Evolutionary conservation across 2,113 vertebrate species (phyloP), one percentile per base, ranked within the genome.

Genomic region (Myrmophylax atrothorax): DNA sequence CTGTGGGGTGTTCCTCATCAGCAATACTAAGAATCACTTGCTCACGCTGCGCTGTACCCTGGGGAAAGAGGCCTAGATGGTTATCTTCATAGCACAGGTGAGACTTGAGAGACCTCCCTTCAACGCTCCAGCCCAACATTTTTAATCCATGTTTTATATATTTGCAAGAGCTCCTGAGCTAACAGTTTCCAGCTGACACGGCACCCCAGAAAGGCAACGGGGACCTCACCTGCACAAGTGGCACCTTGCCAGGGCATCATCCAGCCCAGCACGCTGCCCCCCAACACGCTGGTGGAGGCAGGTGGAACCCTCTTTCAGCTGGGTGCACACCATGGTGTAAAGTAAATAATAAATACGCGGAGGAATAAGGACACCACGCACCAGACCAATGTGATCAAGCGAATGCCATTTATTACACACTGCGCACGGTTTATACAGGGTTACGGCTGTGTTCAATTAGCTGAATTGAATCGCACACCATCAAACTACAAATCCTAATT

Each of bases 241-340:
- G 33, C 4, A 0, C 26, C 52, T 35, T 35, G 37, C 63, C 29
- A 86, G 63, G 35, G 38, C 37, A 74, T 22, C n/a, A 69, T 24
- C 37, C 37, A 3, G 3, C 44, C 16, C 0, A 0, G 56, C 29
- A 44, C 3, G 1, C 26, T 31, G 35, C 62, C 9, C 26, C 23
- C 26, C 46, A 56, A 4, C 10, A 31, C 0, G 0, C 47, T 49
- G 37, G 24, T 1, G 2, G 15, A 49, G 42, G n/a, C 0, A 0
- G 52, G 33, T 20, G 53, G 58, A 85, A 16, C 47, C 62, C 53
- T 63, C 10, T 23, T 60, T 50, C 0, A 0, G 28, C 29, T 25
- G 62, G 76, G 42, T 16, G 23, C 2, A 1, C 0, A 1, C 28
- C 56, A 53, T 1, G 40, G 40, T 13, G 14, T 42, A 42, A 42